Conservation (phyloP, 2,113 vertebrate species). For the Amazona guildingii region DNA sequence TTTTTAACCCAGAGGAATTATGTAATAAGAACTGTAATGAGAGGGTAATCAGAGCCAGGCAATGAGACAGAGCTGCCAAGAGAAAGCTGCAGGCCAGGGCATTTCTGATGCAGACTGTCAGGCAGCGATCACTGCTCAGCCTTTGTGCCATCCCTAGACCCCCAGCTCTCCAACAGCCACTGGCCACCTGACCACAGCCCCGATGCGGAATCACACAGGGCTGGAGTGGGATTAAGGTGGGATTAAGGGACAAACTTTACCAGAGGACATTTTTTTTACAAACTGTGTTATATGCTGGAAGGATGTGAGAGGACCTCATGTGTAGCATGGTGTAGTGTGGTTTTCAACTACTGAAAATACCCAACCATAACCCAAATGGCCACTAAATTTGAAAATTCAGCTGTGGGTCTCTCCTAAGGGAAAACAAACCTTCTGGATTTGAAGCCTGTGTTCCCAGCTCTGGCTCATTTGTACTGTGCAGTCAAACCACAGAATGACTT, state of each 20-base stretch:
- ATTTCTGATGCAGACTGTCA: background rate
- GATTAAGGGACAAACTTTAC: background rate
- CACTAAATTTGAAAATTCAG: background rate
- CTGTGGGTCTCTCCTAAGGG: background rate
- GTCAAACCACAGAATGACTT: background rate
- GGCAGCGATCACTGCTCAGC: fast-evolving
- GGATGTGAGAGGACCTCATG: fast-evolving
- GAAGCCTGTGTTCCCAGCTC: background rate
- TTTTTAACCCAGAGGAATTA: background rate
- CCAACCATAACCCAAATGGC: background rate
- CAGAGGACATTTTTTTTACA: background rate
- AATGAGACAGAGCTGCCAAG: background rate
- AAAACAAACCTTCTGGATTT: background rate
- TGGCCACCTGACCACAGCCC: background rate
- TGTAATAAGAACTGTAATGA: background rate
- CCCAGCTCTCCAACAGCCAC: background rate
- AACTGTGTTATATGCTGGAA: background rate
- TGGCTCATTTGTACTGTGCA: background rate
- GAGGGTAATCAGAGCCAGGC: background rate
- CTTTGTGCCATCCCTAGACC: background rate
- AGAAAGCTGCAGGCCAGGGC: background rate
- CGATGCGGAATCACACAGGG: fast-evolving
- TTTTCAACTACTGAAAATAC: background rate
- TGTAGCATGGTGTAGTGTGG: background rate
- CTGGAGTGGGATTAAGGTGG: background rate